Conservation (phyloP, 2,797 vertebrate species). For the Sebastes elongatus region DNA sequence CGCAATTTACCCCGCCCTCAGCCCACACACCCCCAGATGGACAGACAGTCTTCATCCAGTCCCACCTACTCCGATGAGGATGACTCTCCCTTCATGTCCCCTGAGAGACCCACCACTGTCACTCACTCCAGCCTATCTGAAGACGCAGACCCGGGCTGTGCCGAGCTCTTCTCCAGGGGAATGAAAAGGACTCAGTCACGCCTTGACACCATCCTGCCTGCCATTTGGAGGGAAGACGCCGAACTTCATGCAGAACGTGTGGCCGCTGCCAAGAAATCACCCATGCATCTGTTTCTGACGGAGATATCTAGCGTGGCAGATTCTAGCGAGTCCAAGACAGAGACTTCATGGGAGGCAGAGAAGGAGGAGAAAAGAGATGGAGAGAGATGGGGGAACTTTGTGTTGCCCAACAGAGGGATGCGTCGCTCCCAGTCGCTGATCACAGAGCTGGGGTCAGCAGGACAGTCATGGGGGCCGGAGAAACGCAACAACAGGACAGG, state of each 20-base stretch:
- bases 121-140: slow-evolving; percentile 79
- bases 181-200: slow-evolving; percentile 88
- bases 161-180: slow-evolving; percentile 81
- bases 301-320: slow-evolving; percentile 82
- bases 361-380: slow-evolving; percentile 62
- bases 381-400: slow-evolving; percentile 69
- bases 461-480: slow-evolving; percentile 69
- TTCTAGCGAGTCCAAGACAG: slow-evolving; percentile 69
- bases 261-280: slow-evolving; percentile 80
- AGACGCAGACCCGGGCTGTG: slow-evolving; percentile 76
- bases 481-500: slow-evolving; percentile 49
- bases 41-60: slow-evolving; percentile 83
- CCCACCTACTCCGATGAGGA: slow-evolving; percentile 84
- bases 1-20: slow-evolving; percentile 76
- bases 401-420: slow-evolving; percentile 79
- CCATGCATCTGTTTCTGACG: slow-evolving; percentile 86
- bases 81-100: slow-evolving; percentile 84
- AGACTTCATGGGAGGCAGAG: slow-evolving; percentile 67
- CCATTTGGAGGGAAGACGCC: slow-evolving; percentile 86
- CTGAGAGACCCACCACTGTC: slow-evolving; percentile 74
- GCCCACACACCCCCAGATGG: slow-evolving; percentile 64
- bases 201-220: slow-evolving; percentile 85
- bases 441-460: slow-evolving; percentile 79
- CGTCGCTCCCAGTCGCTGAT: slow-evolving; percentile 81
- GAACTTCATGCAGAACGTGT: slow-evolving; percentile 80